Conservation (phyloP, 2,113 vertebrate species). For the Orthonyx spaldingii region DNA sequence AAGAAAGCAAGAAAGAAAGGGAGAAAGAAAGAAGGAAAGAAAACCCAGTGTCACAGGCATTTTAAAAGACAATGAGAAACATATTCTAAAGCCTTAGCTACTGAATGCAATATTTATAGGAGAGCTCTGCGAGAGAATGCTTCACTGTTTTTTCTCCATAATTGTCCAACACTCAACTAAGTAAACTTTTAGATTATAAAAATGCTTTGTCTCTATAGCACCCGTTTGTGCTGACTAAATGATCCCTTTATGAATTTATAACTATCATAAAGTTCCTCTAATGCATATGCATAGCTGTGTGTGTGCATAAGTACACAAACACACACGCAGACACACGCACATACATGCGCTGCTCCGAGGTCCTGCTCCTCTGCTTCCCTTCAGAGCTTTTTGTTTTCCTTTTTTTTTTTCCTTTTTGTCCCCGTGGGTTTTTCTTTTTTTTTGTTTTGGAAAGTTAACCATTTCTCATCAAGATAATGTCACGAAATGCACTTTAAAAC, state of each 20-base stretch:
- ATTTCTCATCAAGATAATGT: conserved; percentile 66
- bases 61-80: conserved; percentile 71
- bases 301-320: conserved; percentile 34
- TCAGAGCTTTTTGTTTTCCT: conserved; percentile 59
- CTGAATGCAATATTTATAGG: conserved; percentile 69
- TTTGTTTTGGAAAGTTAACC: conserved; percentile 35
- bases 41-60: conserved; percentile 68
- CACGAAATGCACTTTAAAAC: conserved; percentile 65
- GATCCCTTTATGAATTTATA: conserved; percentile 60
- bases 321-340: conserved; percentile 39
- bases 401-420: background rate
- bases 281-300: conserved; percentile 41
- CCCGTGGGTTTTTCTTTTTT: background rate
- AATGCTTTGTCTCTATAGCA: conserved; percentile 50
- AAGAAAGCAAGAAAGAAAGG: background rate
- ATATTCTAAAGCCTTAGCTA: conserved; percentile 70
- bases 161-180: conserved; percentile 62
- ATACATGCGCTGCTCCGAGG: conserved; percentile 57
- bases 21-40: conserved; percentile 6
- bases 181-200: conserved; percentile 69
- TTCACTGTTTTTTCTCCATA: conserved; percentile 41
- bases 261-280: conserved; percentile 62
- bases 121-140: conserved; percentile 56
- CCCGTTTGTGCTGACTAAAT: conserved; percentile 71
- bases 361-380: conserved; percentile 44